phyloP scores from a whole-genome alignment of 2,113 vertebrate genomes.

The Arenaria interpres region DNA sequence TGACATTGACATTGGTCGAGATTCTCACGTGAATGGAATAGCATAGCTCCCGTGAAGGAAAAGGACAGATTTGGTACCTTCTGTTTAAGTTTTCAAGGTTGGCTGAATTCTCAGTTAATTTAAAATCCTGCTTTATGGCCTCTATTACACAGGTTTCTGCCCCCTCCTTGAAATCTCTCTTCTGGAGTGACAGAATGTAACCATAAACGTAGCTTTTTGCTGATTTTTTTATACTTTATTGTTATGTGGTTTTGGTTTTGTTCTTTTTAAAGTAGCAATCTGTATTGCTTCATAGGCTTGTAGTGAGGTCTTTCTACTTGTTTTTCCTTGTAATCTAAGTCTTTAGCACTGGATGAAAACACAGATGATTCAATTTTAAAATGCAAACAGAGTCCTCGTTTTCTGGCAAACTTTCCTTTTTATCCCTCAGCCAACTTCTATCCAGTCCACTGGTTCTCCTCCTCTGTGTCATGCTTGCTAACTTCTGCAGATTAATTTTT shows the following conservation, averaged over 20 bases:
- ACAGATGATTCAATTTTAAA: not conserved
- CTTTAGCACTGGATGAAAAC: not conserved
- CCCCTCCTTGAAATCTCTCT: not conserved
- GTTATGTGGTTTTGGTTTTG: not conserved
- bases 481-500: slow-evolving; percentile 51
- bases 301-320: not conserved
- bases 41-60: not conserved
- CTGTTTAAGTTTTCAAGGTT: slow-evolving; percentile 58
- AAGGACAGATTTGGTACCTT: slow-evolving; percentile 34
- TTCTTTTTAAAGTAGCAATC: not conserved
- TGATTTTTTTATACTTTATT: not conserved
- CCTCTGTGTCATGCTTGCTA: slow-evolving; percentile 48
- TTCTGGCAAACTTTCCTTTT: slow-evolving; percentile 55
- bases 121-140: slow-evolving; percentile 54
- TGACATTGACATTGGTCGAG: not conserved
- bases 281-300: not conserved
- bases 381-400: slow-evolving; percentile 17
- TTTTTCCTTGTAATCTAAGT: not conserved
- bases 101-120: slow-evolving; percentile 59
- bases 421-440: slow-evolving; percentile 37
- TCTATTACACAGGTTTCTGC: slow-evolving; percentile 55
- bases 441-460: slow-evolving; percentile 54
- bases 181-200: slow-evolving; percentile 14
- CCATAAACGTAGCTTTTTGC: slow-evolving; percentile 1
- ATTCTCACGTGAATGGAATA: not conserved